These are phyloP conservation scores for human (Homo sapiens) DNA, from an alignment of 2,113 vertebrate genomes.

Conservation along the genomic window GRCh38 chr5:37112001-37112500, in stretches of 20 bases:
- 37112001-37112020: background rate
- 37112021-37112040: background rate
- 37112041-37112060: background rate
- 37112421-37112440: background rate
- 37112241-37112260: background rate
- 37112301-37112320: background rate
- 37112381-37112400: constrained; percentile 80
- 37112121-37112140: background rate
- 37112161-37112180: background rate
- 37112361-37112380: constrained; percentile 82
- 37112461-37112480: background rate
- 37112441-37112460: background rate
- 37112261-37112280: background rate
- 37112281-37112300: background rate
- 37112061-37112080: background rate
- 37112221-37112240: background rate
- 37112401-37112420: constrained; percentile 19
- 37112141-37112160: background rate
- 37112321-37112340: constrained; percentile 30
- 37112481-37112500: background rate
- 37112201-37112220: background rate
- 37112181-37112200: background rate
- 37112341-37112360: constrained; percentile 79
- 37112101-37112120: background rate
- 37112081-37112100: background rate